Percentiles rank a stretch among this genome's conserved stretches.
These are phyloP conservation scores for Drosophila vallismaia DNA, from an alignment of 2,888 invertebrate genomes.

Conservation along the genomic window DNA sequence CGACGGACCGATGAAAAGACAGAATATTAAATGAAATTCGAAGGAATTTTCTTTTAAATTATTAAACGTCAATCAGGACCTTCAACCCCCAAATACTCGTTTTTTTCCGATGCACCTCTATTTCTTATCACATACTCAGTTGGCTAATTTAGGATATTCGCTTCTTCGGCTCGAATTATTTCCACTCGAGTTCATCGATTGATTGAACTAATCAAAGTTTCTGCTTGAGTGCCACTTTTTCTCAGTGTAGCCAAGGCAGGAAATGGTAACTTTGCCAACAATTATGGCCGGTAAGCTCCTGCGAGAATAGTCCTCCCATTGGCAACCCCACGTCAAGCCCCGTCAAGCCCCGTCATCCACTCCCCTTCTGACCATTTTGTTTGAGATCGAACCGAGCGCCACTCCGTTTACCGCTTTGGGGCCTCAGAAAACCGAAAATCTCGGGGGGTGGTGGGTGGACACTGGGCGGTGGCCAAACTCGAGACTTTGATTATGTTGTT, in stretches of 20 bases:
- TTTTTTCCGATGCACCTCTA: slow-evolving; percentile 3
- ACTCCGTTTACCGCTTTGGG: slow-evolving; percentile 30
- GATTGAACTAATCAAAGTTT: slow-evolving; percentile 44
- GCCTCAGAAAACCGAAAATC: slow-evolving; percentile 5
- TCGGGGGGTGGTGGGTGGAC: slow-evolving; percentile 12
- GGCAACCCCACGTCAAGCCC: neutral
- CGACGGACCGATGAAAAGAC: too few relatives aligned
- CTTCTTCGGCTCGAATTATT: slow-evolving; percentile 19
- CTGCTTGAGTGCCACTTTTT: slow-evolving; percentile 37
- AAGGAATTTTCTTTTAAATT: neutral
- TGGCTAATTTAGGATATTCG: slow-evolving; percentile 24
- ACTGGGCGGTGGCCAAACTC: slow-evolving; percentile 24
- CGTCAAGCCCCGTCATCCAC: too few relatives aligned
- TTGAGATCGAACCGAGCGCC: slow-evolving; percentile 36
- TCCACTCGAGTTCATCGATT: slow-evolving; percentile 34
- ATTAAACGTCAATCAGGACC: neutral
- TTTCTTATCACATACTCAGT: slow-evolving; percentile 31
- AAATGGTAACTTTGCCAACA: slow-evolving; percentile 49
- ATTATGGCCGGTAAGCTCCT: slow-evolving; percentile 38
- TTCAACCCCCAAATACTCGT: neutral
- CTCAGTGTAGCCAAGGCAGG: slow-evolving; percentile 35
- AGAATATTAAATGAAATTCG: neutral
- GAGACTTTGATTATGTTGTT: slow-evolving; percentile 58
- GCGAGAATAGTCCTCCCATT: neutral
- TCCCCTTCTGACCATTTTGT: slow-evolving; percentile 6